Base-by-base conservation (phyloP, 2,888 invertebrate species). In the Sthenelais limicola region DNA sequence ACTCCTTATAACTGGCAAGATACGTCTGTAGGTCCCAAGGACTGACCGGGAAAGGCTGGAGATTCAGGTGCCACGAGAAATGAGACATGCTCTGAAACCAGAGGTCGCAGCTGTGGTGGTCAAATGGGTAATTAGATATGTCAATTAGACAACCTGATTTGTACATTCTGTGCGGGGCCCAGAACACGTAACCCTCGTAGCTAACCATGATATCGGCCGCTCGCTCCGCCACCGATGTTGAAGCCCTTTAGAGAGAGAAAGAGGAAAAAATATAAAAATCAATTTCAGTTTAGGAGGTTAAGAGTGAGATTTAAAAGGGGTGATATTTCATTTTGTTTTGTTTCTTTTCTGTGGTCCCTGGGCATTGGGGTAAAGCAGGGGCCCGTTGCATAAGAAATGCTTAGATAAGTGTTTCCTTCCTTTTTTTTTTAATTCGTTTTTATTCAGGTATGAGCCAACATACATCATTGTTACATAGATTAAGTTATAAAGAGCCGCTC, bases 51-150 rank as follows among this genome's bases (percentile, higher is more conserved):
- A 68, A 73, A 1, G 73, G 56, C 47, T 28, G 9, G 2, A 73
- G 38, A 21, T 68, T 35, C 56, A 73, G 30, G 43, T 72, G 66
- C 67, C 58, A 58, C 24, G 32, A 26, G 52, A 38, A 67, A 28
- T 47, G 58, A n/a, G 66, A 33, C 54, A 72, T 54, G 38, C 54
- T 68, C 69, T 74, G 74, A 52, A 74, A 72, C 74, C 74, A 74
- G 49, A 74, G 33, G 47, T 72, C 47, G 38, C 74, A 74, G 7
- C 48, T 58, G 54, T 74, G 74, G 21, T 51, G 54, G 69, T 74
- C 74, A 68, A 56, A 74, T 24, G 74, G 74, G 62, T 67, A 74
- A 51, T 72, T 72, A 4, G 72, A 73, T 35, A 74, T 72, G 71
- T 74, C 74, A 4, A 74, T 68, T 2, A 72, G 68, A 38, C 74